phyloP scores from a whole-genome alignment of 2,113 vertebrate species.

The Anguilla rostrata region DNA sequence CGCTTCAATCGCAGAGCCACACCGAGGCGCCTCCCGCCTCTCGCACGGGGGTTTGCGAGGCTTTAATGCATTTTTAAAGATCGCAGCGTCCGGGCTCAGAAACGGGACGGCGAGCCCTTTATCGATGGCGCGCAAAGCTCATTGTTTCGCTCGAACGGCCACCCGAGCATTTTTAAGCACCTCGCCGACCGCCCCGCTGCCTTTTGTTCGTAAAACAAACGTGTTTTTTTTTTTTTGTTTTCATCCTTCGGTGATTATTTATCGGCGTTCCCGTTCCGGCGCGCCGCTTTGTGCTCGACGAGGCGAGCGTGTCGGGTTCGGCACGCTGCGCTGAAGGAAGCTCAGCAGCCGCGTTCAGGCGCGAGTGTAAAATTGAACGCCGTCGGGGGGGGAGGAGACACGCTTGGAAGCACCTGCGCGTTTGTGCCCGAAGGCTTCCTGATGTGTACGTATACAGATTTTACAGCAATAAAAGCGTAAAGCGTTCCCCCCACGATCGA shows the following conservation, averaged over 20 bases:
- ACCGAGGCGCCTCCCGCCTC: conserved; percentile 28
- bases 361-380: background rate
- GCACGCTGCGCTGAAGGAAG: background rate
- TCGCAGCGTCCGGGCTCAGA: conserved; percentile 23
- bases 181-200: background rate
- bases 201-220: background rate
- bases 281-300: background rate
- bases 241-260: background rate
- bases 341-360: background rate
- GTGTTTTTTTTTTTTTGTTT: background rate
- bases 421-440: background rate
- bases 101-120: conserved; percentile 16
- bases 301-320: background rate
- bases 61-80: conserved; percentile 45
- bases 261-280: background rate
- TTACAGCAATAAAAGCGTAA: background rate
- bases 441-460: background rate
- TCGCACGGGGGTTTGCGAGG: conserved; percentile 28
- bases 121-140: background rate
- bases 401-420: background rate
- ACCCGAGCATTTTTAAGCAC: background rate
- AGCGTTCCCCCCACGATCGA: background rate
- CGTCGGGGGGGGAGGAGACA: background rate
- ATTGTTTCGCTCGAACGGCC: background rate
- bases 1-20: conserved; percentile 36